Base-by-base conservation (phyloP, 1,140 invertebrate genomes). In the Lepidurus arcticus region DNA sequence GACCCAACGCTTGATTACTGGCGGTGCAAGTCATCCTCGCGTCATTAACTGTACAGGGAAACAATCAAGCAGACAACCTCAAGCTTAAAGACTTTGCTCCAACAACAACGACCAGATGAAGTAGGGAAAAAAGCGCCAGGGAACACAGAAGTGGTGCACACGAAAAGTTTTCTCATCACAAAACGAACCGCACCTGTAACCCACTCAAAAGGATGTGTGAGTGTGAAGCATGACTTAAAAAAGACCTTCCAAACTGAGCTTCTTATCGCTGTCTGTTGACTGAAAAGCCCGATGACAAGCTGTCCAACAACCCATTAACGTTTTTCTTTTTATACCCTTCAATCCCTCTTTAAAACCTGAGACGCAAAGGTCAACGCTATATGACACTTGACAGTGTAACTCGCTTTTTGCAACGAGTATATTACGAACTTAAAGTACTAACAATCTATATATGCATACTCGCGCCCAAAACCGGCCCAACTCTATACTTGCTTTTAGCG, bases 21-120 rank as follows among this genome's bases (percentile, higher is more conserved):
- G 53, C 53, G 16, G 53, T 65, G 53, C 53, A 65, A 65, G 53
- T 65, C 53, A 65, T 65, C 53, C 53, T 65, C 53, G 53, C 53
- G 53, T 65, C 53, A 65, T 65, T 65, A 65, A 65, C 53, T 65
- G 53, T 21, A n/a, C 53, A 65, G 13, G 53, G 53, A 65, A 65
- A 65, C 53, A 65, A 65, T 65, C 53, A 65, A 65, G 53, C 3
- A 21, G 53, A 65, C 53, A 65, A 65, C 9, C 53, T n/a, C 53
- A 16, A n/a, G 16, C 53, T 65, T 21, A 21, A 7, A 65, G 16
- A 65, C 16, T 16, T 47, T 65, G 53, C 16, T 65, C 8, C 53
- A 21, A 65, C 16, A 13, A 7, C 16, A 65, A 13, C 7, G 6
- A 65, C 21, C 16, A 13, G 6, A 65, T 1, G 53, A 13, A 65